phyloP scores from a whole-genome alignment of 2,797 vertebrate genomes.

The Sylvilagus floridanus region DNA sequence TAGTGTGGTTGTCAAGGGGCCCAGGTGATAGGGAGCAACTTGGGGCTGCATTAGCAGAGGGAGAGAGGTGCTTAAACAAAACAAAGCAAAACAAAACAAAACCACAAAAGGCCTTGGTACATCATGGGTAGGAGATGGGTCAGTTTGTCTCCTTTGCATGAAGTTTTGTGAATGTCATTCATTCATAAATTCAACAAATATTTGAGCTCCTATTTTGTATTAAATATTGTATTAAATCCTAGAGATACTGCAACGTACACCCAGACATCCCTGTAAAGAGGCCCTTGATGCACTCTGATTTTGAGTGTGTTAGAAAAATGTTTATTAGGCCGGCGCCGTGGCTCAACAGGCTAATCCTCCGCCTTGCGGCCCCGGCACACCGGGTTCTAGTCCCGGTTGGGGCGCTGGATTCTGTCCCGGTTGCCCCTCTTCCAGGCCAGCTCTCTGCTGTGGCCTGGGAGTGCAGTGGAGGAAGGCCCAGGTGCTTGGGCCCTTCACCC shows the following conservation, averaged over 20 bases:
- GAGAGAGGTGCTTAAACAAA: background rate
- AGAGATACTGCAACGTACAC: background rate
- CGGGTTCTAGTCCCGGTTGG: too few species aligned
- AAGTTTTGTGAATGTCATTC: background rate
- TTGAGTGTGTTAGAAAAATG: constrained; percentile 53
- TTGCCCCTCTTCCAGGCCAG: too few species aligned
- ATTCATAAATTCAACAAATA: background rate
- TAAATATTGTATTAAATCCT: background rate
- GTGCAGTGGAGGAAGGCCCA: too few species aligned
- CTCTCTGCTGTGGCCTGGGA: too few species aligned
- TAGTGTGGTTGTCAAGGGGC: background rate
- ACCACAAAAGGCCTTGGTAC: background rate
- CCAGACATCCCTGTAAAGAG: constrained; percentile 26
- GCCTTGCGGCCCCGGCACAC: too few species aligned
- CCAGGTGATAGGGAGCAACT: background rate
- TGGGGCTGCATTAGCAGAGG: background rate
- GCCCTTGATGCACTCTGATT: background rate
- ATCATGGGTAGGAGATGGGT: background rate
- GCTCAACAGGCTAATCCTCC: too few species aligned
- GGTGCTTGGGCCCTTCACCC: too few species aligned
- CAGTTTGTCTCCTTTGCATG: background rate
- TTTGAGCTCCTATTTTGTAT: background rate
- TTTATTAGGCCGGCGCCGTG: too few species aligned
- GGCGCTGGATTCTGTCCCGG: too few species aligned
- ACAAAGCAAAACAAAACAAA: background rate